These are phyloP conservation scores for Ceraclea dissimilis DNA, from an alignment of 2,888 invertebrate species.

Conservation along the genomic window DNA sequence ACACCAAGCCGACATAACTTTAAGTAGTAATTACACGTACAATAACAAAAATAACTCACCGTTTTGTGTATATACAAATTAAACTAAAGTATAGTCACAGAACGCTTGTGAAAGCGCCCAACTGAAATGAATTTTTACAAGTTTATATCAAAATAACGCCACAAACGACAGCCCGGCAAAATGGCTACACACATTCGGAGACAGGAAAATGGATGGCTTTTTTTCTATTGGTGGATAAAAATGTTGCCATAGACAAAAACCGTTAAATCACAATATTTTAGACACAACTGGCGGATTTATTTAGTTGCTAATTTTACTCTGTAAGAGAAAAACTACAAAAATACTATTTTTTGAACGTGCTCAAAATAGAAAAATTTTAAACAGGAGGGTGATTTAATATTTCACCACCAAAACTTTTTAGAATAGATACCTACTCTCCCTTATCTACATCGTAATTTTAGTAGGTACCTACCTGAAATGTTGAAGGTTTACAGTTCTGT, in stretches of 20 bases:
- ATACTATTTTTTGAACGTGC: too few species aligned
- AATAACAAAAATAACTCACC: not conserved
- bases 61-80: not conserved
- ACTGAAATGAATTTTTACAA: not conserved
- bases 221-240: not conserved
- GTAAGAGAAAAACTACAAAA: too few species aligned
- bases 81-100: not conserved
- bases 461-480: too few species aligned
- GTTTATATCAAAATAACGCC: conserved; percentile 8
- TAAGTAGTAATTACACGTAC: not conserved
- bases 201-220: conserved; percentile 9
- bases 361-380: too few species aligned
- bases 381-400: too few species aligned
- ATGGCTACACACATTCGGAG: conserved; percentile 10
- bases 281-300: too few species aligned
- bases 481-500: too few species aligned
- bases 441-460: too few species aligned
- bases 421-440: too few species aligned
- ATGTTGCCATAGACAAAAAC: not conserved
- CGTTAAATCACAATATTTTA: too few species aligned
- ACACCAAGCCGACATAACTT: not conserved
- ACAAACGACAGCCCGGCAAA: conserved; percentile 17
- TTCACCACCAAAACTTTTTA: too few species aligned
- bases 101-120: not conserved
- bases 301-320: too few species aligned